Evolutionary conservation across 2,113 vertebrate genomes (phyloP), one percentile per base, ranked within the genome.

Genomic region (Paralichthys olivaceus): DNA sequence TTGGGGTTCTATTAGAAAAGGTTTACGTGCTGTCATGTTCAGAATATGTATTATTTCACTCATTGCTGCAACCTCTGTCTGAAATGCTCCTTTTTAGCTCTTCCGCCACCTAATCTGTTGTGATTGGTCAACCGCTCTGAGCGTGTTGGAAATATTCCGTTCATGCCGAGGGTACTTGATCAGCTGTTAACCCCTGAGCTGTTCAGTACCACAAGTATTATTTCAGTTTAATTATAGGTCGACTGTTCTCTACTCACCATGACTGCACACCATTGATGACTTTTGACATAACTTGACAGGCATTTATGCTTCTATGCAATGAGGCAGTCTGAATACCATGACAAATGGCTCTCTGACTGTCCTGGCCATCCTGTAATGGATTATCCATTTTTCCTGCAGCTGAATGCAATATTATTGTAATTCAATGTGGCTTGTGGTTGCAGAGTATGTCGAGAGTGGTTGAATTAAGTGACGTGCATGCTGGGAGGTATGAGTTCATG

Each of bases 331-430:
- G 29, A 54, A 37, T 25, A 43, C 13, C 43, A 29, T 77, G 57
- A 80, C 34, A 78, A 84, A 80, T 59, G 14, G 17, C 54, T 75
- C 9, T 9, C 49, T 69, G 61, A 59, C 77, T 49, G 29, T 5
- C 69, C 57, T 43, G 68, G 72, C 55, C 63, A 9, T 20, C 19
- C 49, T 9, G 7, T 53, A 53, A 53, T n/a, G 49, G 20, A 37
- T 63, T 43, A 82, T 62, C 43, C 25, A 51, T 49, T 60, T 68
- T 60, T 61, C 79, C 72, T 81, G 45, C 19, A 25, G 74, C 71
- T 70, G 15, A 60, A 75, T 58, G 43, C 53, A 51, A 12, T 60
- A 65, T 80, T 43, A 59, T 77, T 75, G 75, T 80, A 66, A 86
- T 87, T 88, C 81, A 26, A 19, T 17, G 25, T 7, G 40, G 69